phyloP scores from a whole-genome alignment of 2,797 vertebrate genomes.

The Gymnoscopelus microlampas region DNA sequence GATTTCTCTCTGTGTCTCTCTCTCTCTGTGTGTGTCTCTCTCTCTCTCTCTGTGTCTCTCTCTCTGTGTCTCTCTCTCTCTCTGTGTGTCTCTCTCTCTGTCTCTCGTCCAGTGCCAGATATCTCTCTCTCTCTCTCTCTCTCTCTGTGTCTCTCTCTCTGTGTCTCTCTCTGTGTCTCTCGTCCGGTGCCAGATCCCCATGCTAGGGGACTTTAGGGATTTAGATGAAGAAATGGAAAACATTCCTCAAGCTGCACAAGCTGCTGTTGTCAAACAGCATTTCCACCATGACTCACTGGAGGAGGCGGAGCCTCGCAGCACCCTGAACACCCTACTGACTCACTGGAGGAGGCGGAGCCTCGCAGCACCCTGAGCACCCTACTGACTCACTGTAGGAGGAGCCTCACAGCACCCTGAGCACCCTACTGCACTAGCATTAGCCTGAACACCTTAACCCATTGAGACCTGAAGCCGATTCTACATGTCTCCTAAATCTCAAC shows the following conservation, averaged over 20 bases:
- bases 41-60: neutral
- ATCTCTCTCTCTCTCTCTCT: constrained; percentile 11
- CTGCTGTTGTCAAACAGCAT: constrained; percentile 79
- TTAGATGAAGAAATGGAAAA: constrained; percentile 85
- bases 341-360: no score
- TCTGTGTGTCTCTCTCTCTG: constrained; percentile 29
- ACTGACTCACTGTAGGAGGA: no score
- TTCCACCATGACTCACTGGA: constrained; percentile 77
- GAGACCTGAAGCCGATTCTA: no score
- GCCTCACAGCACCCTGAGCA: no score
- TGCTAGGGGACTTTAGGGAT: constrained; percentile 73
- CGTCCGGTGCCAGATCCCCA: constrained; percentile 63
- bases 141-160: constrained; percentile 52
- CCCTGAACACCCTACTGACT: no score
- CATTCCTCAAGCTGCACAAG: constrained; percentile 78
- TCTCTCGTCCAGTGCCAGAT: neutral
- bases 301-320: no score
- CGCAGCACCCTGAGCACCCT: no score
- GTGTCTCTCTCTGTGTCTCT: constrained; percentile 51
- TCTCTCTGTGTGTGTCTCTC: constrained; percentile 11
- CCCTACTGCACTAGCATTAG: no score
- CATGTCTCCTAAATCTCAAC: no score
- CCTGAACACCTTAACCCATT: no score
- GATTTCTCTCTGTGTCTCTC: constrained; percentile 45
- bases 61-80: neutral